A percentile compares a stretch with the other conserved stretches of the same genome.
phyloP scores from a whole-genome alignment of 2,888 invertebrate genomes.

The Tachina lurida region DNA sequence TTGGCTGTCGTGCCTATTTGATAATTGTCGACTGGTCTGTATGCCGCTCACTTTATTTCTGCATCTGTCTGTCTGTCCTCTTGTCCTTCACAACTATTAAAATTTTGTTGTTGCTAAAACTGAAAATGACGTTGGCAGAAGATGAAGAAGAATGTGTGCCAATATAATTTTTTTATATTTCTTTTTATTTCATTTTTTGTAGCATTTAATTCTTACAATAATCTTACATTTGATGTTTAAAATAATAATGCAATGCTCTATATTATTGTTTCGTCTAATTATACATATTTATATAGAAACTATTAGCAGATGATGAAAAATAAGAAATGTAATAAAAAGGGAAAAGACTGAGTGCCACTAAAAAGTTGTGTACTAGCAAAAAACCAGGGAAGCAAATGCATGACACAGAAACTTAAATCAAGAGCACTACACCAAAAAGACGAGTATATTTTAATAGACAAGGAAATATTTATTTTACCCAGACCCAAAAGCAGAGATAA shows the following conservation, averaged over 20 bases:
- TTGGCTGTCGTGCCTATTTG: conserved; percentile 19
- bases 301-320: conserved; percentile 31
- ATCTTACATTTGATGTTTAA: conserved; percentile 56
- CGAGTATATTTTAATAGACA: too few species aligned
- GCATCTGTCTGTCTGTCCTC: conserved; percentile 41
- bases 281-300: not conserved
- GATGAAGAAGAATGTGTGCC: conserved; percentile 59
- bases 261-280: conserved; percentile 29
- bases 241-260: conserved; percentile 48
- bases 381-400: not conserved
- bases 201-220: conserved; percentile 42
- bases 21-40: conserved; percentile 30
- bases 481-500: too few species aligned
- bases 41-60: conserved; percentile 2
- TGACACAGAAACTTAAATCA: not conserved
- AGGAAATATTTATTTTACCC: too few species aligned
- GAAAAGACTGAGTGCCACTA: not conserved
- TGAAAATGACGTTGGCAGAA: conserved; percentile 37
- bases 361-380: not conserved
- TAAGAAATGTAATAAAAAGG: not conserved
- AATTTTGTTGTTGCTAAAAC: conserved; percentile 26
- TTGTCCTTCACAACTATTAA: conserved; percentile 67
- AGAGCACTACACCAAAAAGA: too few species aligned
- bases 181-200: conserved; percentile 39
- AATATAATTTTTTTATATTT: conserved; percentile 38